phyloP scores from a whole-genome alignment of 2,888 invertebrate species.

The Neocrepidodera transversa region DNA sequence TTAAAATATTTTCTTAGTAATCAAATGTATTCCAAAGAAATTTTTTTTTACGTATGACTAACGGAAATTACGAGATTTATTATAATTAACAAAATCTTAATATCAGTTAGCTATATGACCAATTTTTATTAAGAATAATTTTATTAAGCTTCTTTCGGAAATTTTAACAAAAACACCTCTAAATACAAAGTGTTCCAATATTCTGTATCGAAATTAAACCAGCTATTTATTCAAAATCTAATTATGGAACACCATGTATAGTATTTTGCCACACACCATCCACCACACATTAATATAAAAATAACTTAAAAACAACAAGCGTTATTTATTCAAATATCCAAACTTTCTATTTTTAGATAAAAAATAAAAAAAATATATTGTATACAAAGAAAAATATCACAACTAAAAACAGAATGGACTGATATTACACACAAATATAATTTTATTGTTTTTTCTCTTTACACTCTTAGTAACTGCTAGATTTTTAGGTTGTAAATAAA shows the following conservation, averaged over 20 bases:
- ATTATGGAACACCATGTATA: background rate
- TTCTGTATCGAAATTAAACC: too few species aligned
- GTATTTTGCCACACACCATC: background rate
- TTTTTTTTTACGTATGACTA: too few species aligned
- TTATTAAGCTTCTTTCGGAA: too few species aligned
- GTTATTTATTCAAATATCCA: constrained; percentile 13
- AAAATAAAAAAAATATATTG: background rate
- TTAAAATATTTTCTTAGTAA: too few species aligned
- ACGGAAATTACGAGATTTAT: too few species aligned
- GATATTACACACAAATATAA: constrained; percentile 1
- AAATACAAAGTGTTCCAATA: too few species aligned
- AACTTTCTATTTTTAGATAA: constrained; percentile 4
- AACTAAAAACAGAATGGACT: constrained; percentile 17
- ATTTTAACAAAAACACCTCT: too few species aligned
- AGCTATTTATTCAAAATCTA: background rate
- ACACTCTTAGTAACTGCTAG: constrained; percentile 10
- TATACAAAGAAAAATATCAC: constrained; percentile 23
- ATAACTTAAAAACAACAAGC: constrained; percentile 11
- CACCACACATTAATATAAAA: constrained; percentile 16
- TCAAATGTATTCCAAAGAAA: too few species aligned
- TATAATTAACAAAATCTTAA: too few species aligned
- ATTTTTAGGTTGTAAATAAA: too few species aligned
- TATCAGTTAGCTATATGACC: too few species aligned
- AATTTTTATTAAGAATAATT: too few species aligned
- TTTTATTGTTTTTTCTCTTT: background rate